phyloP scores from a whole-genome alignment of 2,113 vertebrate genomes.

The Colaptes auratus region DNA sequence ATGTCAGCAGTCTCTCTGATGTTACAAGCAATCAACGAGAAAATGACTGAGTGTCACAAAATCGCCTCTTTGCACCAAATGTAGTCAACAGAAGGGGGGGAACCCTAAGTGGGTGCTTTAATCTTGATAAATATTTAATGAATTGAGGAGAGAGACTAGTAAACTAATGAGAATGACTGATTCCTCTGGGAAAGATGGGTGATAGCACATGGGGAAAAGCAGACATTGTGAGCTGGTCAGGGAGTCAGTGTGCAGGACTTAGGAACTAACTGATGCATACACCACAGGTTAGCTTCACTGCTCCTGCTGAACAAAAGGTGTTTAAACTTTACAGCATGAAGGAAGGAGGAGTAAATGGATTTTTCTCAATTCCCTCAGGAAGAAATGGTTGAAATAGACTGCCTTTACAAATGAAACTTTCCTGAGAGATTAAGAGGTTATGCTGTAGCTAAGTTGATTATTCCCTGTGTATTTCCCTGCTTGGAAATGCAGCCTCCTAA shows the following conservation, averaged over 20 bases:
- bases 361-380: neutral
- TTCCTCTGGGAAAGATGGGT: neutral
- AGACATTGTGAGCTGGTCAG: neutral
- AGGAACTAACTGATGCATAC: neutral
- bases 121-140: slow-evolving; percentile 44
- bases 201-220: neutral
- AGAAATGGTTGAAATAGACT: neutral
- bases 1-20: neutral
- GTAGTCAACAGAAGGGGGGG: neutral
- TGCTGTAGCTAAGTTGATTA: neutral
- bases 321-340: neutral
- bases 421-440: neutral
- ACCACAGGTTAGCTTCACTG: neutral
- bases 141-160: neutral
- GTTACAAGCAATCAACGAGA: slow-evolving; percentile 5
- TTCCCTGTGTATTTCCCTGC: neutral
- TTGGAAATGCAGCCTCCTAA: neutral
- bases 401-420: neutral
- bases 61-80: slow-evolving; percentile 10
- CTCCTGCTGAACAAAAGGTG: neutral
- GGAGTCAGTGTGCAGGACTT: neutral
- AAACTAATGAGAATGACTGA: neutral
- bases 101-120: slow-evolving; percentile 1
- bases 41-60: neutral
- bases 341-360: neutral